Percentiles rank a stretch among this genome's conserved stretches.
Evolutionary conservation across 2,113 vertebrate genomes (phyloP).

Genomic region (Pygoscelis adeliae): DNA sequence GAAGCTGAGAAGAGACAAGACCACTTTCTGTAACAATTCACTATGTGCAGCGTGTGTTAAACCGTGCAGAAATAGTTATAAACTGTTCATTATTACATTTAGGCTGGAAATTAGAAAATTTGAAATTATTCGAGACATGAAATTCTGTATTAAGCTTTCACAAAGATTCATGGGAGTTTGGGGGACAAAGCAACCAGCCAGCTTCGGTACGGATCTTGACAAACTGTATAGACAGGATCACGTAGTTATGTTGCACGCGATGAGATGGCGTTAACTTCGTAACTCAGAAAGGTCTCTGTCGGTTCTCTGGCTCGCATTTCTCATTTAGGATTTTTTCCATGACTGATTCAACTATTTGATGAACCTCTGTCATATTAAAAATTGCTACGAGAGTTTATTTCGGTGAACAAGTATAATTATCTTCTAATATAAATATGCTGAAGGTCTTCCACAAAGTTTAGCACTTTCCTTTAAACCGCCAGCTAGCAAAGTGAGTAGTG

Average conservation of each 20-base stretch:
- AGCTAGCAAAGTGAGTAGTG: background rate
- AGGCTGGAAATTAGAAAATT: background rate
- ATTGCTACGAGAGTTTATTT: background rate
- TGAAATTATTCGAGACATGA: background rate
- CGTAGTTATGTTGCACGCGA: accelerated
- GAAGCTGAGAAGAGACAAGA: background rate
- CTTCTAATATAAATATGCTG: background rate
- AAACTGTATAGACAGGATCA: background rate
- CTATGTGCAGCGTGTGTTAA: accelerated
- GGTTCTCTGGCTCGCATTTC: background rate
- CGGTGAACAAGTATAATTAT: background rate
- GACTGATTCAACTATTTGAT: background rate
- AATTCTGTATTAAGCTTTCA: background rate
- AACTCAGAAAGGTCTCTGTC: background rate
- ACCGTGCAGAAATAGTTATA: background rate
- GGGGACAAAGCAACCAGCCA: background rate
- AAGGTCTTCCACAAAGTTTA: background rate
- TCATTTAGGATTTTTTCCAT: background rate
- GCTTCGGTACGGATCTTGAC: background rate
- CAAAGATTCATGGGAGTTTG: background rate
- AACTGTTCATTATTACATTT: background rate
- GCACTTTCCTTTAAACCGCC: background rate
- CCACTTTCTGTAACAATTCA: background rate
- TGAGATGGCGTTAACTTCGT: background rate
- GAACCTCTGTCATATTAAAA: background rate